These are phyloP conservation scores for Telenomus remus DNA, from an alignment of 1,140 invertebrate genomes.

Conservation along the genomic window DNA sequence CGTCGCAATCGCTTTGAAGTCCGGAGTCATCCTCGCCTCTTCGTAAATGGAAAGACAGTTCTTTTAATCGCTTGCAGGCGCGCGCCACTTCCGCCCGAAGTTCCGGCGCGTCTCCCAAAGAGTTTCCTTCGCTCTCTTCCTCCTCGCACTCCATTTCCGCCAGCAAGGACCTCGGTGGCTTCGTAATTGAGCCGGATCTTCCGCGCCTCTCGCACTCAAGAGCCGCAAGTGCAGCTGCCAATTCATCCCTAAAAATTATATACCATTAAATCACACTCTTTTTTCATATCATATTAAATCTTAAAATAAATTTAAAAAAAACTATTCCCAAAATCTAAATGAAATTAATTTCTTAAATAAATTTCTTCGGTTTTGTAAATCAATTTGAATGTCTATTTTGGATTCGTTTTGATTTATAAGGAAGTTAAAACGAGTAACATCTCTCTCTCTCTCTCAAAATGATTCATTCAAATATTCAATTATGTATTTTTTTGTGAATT, in stretches of 20 bases:
- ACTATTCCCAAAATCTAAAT: too few relatives aligned
- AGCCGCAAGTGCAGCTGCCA: slow-evolving; percentile 65
- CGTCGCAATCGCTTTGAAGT: slow-evolving; percentile 77
- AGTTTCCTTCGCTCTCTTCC: slow-evolving; percentile 69
- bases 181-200: slow-evolving; percentile 69
- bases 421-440: too few relatives aligned
- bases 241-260: slow-evolving; percentile 66
- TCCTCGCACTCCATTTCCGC: slow-evolving; percentile 86
- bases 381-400: too few relatives aligned
- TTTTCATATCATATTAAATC: neutral
- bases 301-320: neutral
- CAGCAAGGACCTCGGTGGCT: slow-evolving; percentile 79
- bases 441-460: too few relatives aligned
- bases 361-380: too few relatives aligned
- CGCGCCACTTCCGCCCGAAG: slow-evolving; percentile 79
- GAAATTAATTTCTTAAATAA: too few relatives aligned
- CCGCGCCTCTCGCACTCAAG: slow-evolving; percentile 65
- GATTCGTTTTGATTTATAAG: too few relatives aligned
- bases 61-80: slow-evolving; percentile 80
- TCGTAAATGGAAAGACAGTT: slow-evolving; percentile 82
- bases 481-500: too few relatives aligned
- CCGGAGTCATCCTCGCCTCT: slow-evolving; percentile 82
- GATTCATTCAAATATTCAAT: too few relatives aligned
- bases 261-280: neutral
- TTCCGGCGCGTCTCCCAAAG: slow-evolving; percentile 76